Evolutionary conservation across 2,888 invertebrate species (phyloP).

Genomic region (Strigamia maritima): DNA sequence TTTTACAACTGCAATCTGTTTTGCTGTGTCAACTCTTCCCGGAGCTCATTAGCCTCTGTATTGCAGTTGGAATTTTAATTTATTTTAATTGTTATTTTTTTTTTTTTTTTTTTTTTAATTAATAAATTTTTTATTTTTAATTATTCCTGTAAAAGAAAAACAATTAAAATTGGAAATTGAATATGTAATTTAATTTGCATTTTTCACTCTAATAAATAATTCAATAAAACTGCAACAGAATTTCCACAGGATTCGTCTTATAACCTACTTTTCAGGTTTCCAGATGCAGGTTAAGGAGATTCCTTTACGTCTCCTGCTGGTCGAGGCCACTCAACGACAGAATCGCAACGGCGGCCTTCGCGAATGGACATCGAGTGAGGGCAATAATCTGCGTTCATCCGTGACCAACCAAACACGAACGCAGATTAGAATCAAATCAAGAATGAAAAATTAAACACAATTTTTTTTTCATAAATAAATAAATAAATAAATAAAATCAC

Average conservation of each 20-base stretch:
- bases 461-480: not conserved
- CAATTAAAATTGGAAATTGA: too few species aligned
- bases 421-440: too few species aligned
- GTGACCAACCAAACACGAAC: not conserved
- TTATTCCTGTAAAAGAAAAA: not conserved
- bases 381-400: constrained; percentile 13
- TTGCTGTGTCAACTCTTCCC: not conserved
- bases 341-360: constrained; percentile 10
- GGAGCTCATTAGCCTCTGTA: not conserved
- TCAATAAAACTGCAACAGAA: not conserved
- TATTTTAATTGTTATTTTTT: not conserved
- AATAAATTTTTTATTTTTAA: not conserved
- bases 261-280: constrained; percentile 20
- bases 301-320: constrained; percentile 2
- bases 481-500: not conserved
- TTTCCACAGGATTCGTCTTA: not conserved
- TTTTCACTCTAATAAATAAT: constrained; percentile 12
- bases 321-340: constrained; percentile 23
- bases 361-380: not conserved
- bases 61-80: not conserved
- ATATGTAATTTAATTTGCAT: not conserved
- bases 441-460: too few species aligned
- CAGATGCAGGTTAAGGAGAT: constrained; percentile 19
- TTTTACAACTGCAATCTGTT: not conserved
- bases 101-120: not conserved